These are phyloP conservation scores for Saguinus oedipus DNA, from an alignment of 2,797 vertebrate genomes.

Conservation along the genomic window DNA sequence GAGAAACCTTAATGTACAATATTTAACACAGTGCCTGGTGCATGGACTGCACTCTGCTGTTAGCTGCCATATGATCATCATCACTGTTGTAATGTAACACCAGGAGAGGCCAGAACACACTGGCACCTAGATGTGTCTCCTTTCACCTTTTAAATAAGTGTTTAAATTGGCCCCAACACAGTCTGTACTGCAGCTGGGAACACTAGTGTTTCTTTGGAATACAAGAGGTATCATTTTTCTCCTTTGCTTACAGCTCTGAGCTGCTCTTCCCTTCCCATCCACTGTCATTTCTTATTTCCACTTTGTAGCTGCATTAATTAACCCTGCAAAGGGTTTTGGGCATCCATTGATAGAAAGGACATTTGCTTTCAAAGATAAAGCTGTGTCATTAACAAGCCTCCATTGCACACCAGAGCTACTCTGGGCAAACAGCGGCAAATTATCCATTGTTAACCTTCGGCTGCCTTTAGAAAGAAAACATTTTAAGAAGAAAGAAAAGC, in stretches of 20 bases:
- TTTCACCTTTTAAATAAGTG: not conserved
- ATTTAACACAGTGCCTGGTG: not conserved
- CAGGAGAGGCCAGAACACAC: not conserved
- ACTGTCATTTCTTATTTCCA: conserved; percentile 62
- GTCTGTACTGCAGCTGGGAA: not conserved
- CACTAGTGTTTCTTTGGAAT: not conserved
- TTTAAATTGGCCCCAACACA: not conserved
- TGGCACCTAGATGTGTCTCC: not conserved
- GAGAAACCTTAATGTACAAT: not conserved
- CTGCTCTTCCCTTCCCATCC: not conserved
- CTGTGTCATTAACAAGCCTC: conserved; percentile 44
- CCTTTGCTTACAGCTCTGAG: not conserved
- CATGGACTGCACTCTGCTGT: not conserved
- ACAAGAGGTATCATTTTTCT: not conserved
- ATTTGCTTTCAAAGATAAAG: conserved; percentile 68
- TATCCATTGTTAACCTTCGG: conserved; percentile 57
- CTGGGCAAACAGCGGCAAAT: not conserved
- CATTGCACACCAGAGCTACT: not conserved
- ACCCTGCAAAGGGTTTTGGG: conserved; percentile 41
- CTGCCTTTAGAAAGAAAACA: conserved; percentile 54
- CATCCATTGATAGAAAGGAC: not conserved
- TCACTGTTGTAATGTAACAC: not conserved
- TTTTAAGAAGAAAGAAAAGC: conserved; percentile 49
- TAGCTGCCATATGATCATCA: not conserved
- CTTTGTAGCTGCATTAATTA: conserved; percentile 57